Evolutionary conservation across 2,888 invertebrate genomes (phyloP).

Genomic region (Sphecodes monilicornis): DNA sequence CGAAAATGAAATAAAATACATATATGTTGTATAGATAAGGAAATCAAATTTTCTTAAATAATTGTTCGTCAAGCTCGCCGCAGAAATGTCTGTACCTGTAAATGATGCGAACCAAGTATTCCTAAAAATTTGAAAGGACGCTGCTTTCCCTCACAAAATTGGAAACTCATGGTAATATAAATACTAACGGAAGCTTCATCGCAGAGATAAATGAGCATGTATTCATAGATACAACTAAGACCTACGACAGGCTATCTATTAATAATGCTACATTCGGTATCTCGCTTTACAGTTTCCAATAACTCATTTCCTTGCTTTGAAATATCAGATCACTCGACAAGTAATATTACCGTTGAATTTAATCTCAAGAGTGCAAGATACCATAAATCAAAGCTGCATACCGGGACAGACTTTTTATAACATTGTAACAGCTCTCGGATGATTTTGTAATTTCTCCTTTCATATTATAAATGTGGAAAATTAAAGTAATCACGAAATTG

Average conservation of each 20-base stretch:
- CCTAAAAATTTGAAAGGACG: background rate
- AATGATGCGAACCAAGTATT: background rate
- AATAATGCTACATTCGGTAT: constrained; percentile 5
- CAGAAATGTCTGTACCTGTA: too few relatives aligned
- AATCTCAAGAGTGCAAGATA: constrained; percentile 7
- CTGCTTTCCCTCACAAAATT: background rate
- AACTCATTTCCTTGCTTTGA: background rate
- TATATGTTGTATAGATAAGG: too few relatives aligned
- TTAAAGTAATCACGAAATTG: too few relatives aligned
- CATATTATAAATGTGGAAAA: background rate
- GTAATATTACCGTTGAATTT: constrained; percentile 9
- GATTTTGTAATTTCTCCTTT: background rate
- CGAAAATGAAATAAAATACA: too few relatives aligned
- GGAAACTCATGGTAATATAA: background rate
- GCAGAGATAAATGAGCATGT: background rate
- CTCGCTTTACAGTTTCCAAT: background rate
- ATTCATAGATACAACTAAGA: background rate
- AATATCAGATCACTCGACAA: constrained; percentile 4
- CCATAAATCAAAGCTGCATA: background rate
- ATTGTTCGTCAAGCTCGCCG: too few relatives aligned
- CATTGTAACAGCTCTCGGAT: background rate
- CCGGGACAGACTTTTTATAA: background rate
- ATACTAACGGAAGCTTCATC: background rate
- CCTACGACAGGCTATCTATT: background rate
- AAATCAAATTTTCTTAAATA: too few relatives aligned